These are phyloP conservation scores for Harpalus rubripes DNA, from an alignment of 2,888 invertebrate species.

Conservation along the genomic window DNA sequence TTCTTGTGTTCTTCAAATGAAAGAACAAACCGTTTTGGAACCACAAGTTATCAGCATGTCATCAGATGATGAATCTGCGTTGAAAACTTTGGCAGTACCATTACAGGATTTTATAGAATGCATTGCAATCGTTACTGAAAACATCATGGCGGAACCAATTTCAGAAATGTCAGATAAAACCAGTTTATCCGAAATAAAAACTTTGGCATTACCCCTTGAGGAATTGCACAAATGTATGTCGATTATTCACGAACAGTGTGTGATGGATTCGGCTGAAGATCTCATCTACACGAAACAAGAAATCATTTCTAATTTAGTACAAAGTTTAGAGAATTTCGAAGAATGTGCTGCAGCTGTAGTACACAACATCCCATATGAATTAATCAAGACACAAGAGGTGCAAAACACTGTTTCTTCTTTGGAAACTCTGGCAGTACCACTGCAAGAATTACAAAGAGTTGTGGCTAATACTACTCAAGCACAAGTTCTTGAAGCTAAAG, in stretches of 20 bases:
- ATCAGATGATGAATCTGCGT: slow-evolving; percentile 80
- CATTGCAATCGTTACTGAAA: slow-evolving; percentile 73
- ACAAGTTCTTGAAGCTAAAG: slow-evolving; percentile 25
- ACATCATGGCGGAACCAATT: slow-evolving; percentile 69
- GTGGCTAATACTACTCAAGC: slow-evolving; percentile 71
- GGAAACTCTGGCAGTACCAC: slow-evolving; percentile 71
- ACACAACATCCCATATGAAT: slow-evolving; percentile 60
- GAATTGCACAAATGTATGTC: slow-evolving; percentile 78
- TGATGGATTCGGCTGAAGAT: slow-evolving; percentile 52
- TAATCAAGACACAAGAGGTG: slow-evolving; percentile 25
- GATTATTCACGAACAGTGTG: slow-evolving; percentile 74
- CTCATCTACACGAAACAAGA: slow-evolving; percentile 52
- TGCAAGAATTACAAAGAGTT: slow-evolving; percentile 72
- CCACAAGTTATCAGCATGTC: slow-evolving; percentile 78
- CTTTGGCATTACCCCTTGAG: slow-evolving; percentile 78
- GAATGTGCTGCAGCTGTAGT: slow-evolving; percentile 62
- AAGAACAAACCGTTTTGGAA: slow-evolving; percentile 79
- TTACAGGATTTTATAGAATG: slow-evolving; percentile 75
- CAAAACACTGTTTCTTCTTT: slow-evolving; percentile 68
- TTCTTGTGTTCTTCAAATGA: slow-evolving; percentile 78
- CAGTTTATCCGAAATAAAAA: slow-evolving; percentile 73
- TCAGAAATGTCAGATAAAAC: slow-evolving; percentile 69
- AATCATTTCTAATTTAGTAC: slow-evolving; percentile 34
- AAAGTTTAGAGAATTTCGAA: slow-evolving; percentile 60
- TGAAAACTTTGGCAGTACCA: slow-evolving; percentile 80